Percentiles rank a stretch among this genome's conserved stretches.
phyloP scores from a whole-genome alignment of 2,113 vertebrate species.

The Phasianus colchicus region DNA sequence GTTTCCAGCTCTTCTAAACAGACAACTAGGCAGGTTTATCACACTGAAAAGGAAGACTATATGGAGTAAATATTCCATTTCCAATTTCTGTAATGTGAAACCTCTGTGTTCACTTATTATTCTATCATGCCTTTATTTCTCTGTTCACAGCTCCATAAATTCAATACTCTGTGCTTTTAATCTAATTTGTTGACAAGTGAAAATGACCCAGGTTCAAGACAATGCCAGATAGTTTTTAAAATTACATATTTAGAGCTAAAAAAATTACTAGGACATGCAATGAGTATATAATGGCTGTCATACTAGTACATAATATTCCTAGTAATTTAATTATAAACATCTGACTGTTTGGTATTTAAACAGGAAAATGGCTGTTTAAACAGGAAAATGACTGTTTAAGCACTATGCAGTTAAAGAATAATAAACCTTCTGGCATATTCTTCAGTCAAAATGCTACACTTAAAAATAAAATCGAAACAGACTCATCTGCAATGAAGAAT shows the following conservation, averaged over 20 bases:
- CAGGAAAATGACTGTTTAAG: constrained; percentile 17
- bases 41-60: background rate
- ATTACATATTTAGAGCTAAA: constrained; percentile 12
- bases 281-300: constrained; percentile 18
- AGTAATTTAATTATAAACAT: constrained; percentile 53
- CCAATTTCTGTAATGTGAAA: constrained; percentile 1
- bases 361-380: constrained; percentile 19
- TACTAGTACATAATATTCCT: background rate
- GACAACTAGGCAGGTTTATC: background rate
- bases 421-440: constrained; percentile 26
- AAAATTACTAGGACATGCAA: background rate
- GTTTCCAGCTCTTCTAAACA: background rate
- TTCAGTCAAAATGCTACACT: background rate
- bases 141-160: constrained; percentile 42
- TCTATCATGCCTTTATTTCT: constrained; percentile 26
- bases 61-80: background rate
- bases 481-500: background rate
- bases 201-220: constrained; percentile 21
- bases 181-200: constrained; percentile 27
- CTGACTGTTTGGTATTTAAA: constrained; percentile 44
- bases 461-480: background rate
- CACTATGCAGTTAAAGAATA: constrained; percentile 26
- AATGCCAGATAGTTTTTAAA: background rate
- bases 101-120: background rate
- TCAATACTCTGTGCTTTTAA: constrained; percentile 21